These are phyloP conservation scores for Epizoanthus ramosus DNA, from an alignment of 92 coral and sea anemone genomes.

Conservation along the genomic window DNA sequence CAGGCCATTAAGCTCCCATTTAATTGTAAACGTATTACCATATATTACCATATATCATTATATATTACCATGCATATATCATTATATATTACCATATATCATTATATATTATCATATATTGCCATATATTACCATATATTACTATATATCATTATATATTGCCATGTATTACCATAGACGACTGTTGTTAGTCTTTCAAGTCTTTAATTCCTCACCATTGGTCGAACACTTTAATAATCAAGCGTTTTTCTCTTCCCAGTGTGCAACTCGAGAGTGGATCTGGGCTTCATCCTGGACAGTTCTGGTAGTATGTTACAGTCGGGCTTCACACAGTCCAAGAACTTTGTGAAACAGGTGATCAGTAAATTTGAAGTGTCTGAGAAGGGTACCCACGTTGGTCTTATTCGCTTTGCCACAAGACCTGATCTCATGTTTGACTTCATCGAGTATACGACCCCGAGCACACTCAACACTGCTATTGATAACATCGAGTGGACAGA, in stretches of 20 bases:
- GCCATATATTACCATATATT: no score
- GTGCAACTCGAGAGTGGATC: conserved; percentile 79
- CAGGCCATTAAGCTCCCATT: no score
- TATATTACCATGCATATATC: no score
- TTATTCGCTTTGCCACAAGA: conserved; percentile 23
- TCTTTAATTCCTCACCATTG: no score
- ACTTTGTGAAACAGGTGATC: conserved; percentile 57
- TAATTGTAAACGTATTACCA: no score
- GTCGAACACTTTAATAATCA: not conserved
- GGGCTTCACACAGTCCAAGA: conserved; percentile 72
- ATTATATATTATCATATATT: no score
- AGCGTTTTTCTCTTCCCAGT: conserved; percentile 37
- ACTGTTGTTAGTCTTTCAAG: no score
- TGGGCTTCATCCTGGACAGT: conserved; percentile 73
- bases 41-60: no score
- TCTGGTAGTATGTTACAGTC: conserved; percentile 61
- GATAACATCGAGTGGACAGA: conserved; percentile 17
- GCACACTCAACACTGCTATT: not conserved
- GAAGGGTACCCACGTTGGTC: conserved; percentile 24
- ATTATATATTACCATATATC: no score
- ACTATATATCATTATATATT: no score
- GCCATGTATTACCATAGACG: no score
- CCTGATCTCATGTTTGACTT: conserved; percentile 26
- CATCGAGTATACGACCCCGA: not conserved
- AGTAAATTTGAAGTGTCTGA: not conserved